These are phyloP conservation scores for Rhyzopertha dominica DNA, from an alignment of 1,140 invertebrate genomes.

Conservation along the genomic window DNA sequence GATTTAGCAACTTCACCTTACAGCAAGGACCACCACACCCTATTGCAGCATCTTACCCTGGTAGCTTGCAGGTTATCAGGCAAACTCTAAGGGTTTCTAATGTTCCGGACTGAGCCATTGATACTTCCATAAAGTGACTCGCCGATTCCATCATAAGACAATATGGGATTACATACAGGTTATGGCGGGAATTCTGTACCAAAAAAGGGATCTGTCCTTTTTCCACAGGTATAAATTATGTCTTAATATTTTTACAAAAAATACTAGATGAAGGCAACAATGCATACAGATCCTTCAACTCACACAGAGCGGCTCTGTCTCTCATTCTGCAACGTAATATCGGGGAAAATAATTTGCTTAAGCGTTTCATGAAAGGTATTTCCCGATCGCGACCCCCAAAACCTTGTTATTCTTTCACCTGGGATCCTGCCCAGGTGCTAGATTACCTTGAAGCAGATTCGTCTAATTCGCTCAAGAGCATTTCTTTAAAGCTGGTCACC, in stretches of 20 bases:
- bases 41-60: no score
- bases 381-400: not conserved
- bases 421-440: slow-evolving; percentile 7
- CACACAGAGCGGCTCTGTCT: slow-evolving; percentile 4
- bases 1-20: slow-evolving; percentile 9
- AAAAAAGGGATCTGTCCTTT: slow-evolving; percentile 1
- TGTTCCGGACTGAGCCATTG: slow-evolving; percentile 5
- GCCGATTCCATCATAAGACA: not conserved
- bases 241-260: slow-evolving; percentile 4
- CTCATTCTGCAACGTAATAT: not conserved
- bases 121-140: slow-evolving; percentile 2
- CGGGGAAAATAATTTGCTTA: slow-evolving; percentile 1
- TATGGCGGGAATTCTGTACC: no score
- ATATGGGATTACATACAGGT: no score
- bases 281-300: slow-evolving; percentile 11
- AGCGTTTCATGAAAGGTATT: slow-evolving; percentile 6
- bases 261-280: slow-evolving; percentile 1
- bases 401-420: slow-evolving; percentile 8
- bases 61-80: slow-evolving; percentile 29
- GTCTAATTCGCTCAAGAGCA: not conserved
- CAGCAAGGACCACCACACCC: slow-evolving; percentile 19
- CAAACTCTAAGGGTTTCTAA: slow-evolving; percentile 8
- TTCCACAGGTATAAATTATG: not conserved
- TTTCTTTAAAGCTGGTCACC: slow-evolving; percentile 1
- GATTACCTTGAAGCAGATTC: slow-evolving; percentile 1